Conservation (phyloP, 2,888 invertebrate species). For the Drosophila silvestris region DNA sequence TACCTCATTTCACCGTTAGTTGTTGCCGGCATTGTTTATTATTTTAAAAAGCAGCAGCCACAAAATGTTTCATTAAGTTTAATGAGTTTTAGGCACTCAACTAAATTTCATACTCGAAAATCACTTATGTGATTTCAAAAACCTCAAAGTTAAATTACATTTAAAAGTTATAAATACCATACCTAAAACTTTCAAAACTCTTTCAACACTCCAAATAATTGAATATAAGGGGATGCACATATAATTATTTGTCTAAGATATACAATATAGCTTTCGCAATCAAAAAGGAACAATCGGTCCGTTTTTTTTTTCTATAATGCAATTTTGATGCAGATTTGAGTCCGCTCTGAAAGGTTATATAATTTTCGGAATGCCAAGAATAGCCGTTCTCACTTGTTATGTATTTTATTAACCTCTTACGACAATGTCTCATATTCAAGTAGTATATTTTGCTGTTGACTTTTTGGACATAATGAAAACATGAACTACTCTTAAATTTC, state of each 20-base stretch:
- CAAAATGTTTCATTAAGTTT: not conserved
- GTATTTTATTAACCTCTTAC: not conserved
- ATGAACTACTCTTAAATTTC: not conserved
- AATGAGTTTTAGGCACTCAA: conserved; percentile 5
- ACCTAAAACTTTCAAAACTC: not conserved
- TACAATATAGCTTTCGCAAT: not conserved
- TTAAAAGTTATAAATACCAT: not conserved
- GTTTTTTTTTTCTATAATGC: not conserved
- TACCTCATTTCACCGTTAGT: not conserved
- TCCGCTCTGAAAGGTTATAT: not conserved
- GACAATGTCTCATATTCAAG: not conserved
- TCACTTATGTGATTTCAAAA: not conserved
- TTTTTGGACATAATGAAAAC: not conserved
- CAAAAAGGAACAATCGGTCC: not conserved
- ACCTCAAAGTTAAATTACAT: not conserved
- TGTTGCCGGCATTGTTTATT: not conserved
- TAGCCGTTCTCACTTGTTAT: not conserved
- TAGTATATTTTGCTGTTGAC: not conserved
- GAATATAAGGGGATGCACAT: not conserved
- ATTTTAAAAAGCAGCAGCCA: not conserved
- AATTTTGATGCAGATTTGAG: not conserved
- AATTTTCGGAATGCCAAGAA: too few species aligned
- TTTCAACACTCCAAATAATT: fast-evolving
- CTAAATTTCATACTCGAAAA: not conserved
- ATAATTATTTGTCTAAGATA: not conserved